These are phyloP conservation scores for Ophion costatus DNA, from an alignment of 2,888 invertebrate species.

Conservation along the genomic window DNA sequence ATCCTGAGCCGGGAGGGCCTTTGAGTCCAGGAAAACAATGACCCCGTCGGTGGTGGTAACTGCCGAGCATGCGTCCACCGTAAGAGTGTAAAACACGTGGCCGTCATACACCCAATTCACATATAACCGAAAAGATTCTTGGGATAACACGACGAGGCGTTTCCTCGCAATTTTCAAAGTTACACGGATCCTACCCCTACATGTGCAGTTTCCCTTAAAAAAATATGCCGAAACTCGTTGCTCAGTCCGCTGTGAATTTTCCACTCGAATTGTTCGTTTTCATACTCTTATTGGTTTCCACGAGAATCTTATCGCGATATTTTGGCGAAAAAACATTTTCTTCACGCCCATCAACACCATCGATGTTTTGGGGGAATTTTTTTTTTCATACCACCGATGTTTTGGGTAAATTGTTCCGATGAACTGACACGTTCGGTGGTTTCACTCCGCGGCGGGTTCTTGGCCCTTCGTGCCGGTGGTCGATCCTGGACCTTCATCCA, in stretches of 20 bases:
- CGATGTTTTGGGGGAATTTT: not conserved
- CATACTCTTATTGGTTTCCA: not conserved
- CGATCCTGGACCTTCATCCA: conserved; percentile 42
- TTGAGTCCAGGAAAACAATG: conserved; percentile 59
- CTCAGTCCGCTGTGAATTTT: conserved; percentile 34
- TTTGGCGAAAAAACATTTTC: not conserved
- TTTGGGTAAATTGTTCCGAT: not conserved
- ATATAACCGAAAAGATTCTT: conserved; percentile 33
- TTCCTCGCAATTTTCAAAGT: conserved; percentile 38
- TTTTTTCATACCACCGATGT: not conserved
- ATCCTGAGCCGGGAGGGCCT: not conserved
- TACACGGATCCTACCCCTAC: not conserved
- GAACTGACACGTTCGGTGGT: not conserved
- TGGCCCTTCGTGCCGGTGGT: not conserved
- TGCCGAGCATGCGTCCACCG: conserved; percentile 20
- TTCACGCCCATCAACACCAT: not conserved
- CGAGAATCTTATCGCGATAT: no score
- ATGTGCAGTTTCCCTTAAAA: not conserved
- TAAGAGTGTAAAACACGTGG: conserved; percentile 57
- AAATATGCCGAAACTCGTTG: conserved; percentile 20
- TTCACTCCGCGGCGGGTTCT: not conserved
- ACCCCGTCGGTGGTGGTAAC: conserved; percentile 50
- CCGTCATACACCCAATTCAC: conserved; percentile 47
- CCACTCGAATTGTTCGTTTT: conserved; percentile 5
- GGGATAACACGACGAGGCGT: conserved; percentile 33